A percentile compares a stretch with the other conserved stretches of the same genome.
Evolutionary conservation across 1,140 invertebrate species (phyloP).

Genomic region (Anastatus disparis): DNA sequence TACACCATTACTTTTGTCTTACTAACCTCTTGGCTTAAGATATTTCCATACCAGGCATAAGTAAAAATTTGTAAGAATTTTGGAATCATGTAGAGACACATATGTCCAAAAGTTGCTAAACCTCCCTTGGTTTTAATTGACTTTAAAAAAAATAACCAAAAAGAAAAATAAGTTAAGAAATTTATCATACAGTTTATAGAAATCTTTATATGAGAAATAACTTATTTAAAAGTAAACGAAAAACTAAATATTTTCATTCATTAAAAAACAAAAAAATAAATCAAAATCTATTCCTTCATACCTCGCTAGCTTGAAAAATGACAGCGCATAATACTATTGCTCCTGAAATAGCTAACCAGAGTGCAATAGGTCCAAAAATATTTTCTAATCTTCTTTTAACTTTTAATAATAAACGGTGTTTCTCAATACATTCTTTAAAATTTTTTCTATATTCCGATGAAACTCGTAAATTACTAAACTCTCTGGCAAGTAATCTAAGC

Average conservation of each 20-base stretch:
- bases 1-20: too few relatives aligned
- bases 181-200: too few relatives aligned
- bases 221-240: too few relatives aligned
- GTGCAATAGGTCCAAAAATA: conserved; percentile 44
- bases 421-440: conserved; percentile 36
- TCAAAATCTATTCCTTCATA: neutral
- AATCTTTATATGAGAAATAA: too few relatives aligned
- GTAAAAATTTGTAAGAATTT: conserved; percentile 10
- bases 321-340: conserved; percentile 46
- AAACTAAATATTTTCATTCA: too few relatives aligned
- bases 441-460: neutral
- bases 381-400: conserved; percentile 40
- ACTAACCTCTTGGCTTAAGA: conserved; percentile 19
- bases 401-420: conserved; percentile 35
- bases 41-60: conserved; percentile 24
- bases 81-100: neutral
- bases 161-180: too few relatives aligned
- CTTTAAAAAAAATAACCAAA: too few relatives aligned
- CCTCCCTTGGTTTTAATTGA: too few relatives aligned
- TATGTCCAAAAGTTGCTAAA: neutral
- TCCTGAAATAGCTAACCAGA: conserved; percentile 44
- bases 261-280: too few relatives aligned
- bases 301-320: conserved; percentile 48
- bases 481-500: conserved; percentile 29
- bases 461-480: conserved; percentile 37